Evolutionary conservation across 2,888 invertebrate species (phyloP).

Genomic region (Cremastinae sp.): DNA sequence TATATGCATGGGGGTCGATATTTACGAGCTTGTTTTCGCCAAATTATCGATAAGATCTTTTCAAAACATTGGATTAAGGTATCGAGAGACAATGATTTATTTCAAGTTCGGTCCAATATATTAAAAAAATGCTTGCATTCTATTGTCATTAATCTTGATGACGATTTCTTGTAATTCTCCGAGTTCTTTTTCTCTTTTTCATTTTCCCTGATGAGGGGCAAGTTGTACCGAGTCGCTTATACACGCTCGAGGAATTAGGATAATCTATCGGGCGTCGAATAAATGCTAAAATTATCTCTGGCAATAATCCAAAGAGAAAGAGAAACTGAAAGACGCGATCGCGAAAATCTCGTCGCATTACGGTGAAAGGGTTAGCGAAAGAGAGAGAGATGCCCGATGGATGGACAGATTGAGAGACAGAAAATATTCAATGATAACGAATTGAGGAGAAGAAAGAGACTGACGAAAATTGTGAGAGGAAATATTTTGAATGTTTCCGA

Average conservation of each 20-base stretch:
- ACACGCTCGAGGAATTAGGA: slow-evolving; percentile 70
- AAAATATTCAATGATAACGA: slow-evolving; percentile 35
- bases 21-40: slow-evolving; percentile 16
- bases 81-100: too few species aligned
- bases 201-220: neutral
- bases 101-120: too few species aligned
- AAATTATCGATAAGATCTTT: neutral
- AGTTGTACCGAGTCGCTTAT: slow-evolving; percentile 41
- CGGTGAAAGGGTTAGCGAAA: neutral
- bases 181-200: slow-evolving; percentile 4
- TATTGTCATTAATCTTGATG: neutral
- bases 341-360: slow-evolving; percentile 36
- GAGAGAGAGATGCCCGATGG: slow-evolving; percentile 39
- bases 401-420: slow-evolving; percentile 44
- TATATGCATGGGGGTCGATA: slow-evolving; percentile 33
- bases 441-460: slow-evolving; percentile 6
- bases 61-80: too few species aligned
- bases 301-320: slow-evolving; percentile 71
- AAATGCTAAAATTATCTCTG: slow-evolving; percentile 73
- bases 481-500: neutral
- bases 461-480: neutral
- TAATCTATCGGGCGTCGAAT: slow-evolving; percentile 72
- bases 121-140: too few species aligned
- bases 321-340: slow-evolving; percentile 39
- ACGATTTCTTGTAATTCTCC: slow-evolving; percentile 10